Evolutionary conservation across 92 coral and sea anemone genomes (phyloP).

Genomic region (Zoanthus sansibaricus): DNA sequence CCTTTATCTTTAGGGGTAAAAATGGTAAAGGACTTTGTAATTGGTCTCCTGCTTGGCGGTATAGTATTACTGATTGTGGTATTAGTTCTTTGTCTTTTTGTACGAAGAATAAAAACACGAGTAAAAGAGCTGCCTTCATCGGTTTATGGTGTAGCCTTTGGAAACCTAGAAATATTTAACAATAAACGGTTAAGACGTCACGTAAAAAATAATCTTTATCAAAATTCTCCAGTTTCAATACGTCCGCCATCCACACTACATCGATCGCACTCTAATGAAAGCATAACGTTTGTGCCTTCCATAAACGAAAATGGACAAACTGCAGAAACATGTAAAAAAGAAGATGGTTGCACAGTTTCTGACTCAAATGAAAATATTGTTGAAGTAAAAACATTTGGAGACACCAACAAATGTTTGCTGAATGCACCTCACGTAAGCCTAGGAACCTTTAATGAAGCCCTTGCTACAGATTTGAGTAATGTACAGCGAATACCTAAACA

Average conservation of each 20-base stretch:
- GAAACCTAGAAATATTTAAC: not conserved
- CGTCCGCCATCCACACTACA: not conserved
- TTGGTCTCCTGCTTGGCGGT: constrained; percentile 10
- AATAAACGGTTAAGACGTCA: not conserved
- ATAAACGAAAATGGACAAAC: not conserved
- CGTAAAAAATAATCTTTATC: constrained; percentile 7
- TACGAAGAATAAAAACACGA: not conserved
- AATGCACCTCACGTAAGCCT: not conserved
- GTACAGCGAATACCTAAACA: not conserved
- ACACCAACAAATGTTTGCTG: not conserved
- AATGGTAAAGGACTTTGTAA: not conserved
- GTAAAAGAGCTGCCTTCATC: not conserved
- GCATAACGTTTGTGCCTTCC: constrained; percentile 20
- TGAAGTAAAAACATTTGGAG: not conserved
- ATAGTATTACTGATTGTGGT: not conserved
- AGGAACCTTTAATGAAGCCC: constrained; percentile 6
- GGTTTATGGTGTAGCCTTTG: not conserved
- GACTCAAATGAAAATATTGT: not conserved
- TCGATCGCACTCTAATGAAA: constrained; percentile 7
- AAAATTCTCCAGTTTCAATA: not conserved
- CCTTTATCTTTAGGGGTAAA: constrained; percentile 1
- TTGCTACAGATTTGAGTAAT: not conserved
- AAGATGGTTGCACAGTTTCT: not conserved
- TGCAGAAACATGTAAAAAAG: no score
- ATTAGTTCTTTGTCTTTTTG: not conserved